Base-by-base conservation (phyloP, 1,140 invertebrate genomes). In the Periplaneta americana region DNA sequence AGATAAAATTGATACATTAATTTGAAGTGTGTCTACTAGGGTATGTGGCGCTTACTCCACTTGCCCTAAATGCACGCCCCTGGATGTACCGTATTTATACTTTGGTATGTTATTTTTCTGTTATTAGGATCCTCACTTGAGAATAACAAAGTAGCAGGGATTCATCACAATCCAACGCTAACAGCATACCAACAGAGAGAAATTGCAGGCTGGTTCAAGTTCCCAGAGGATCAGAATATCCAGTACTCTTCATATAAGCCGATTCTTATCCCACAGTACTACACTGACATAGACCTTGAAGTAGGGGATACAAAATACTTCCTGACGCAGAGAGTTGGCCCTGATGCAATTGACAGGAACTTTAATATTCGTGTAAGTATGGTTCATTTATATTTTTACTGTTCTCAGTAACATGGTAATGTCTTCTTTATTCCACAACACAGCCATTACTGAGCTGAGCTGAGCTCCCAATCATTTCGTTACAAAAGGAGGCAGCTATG, bases 81-180 rank as follows among this genome's bases (percentile, higher is more conserved):
- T 77, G 34, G 17, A 18, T 57, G 2, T 2, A n/a, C 1, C 17
- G 4, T 77, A 22, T 18, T 18, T 32, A 77, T 32, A 2, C 2
- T 78, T 78, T 78, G n/a, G 9, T 78, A 13, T 32, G 10, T 34
- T 75, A 15, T 75, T n/a, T 75, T 79, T 28, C 79, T 48, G 18
- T 75, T 82, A 82, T n/a, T 76, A 87, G 87, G 93, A 66, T 94
- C 93, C 11, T 88, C 90, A 18, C 94, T 98, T 76, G 94, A 96
- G 87, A 93, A 96, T 80, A 99, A 99, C 87, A 91, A 92, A 76
- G 91, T 95, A 75, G 95, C 96, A 77, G 98, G 98, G 0, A 95
- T 99, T 83, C 92, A 94, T 81, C 98, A 99, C 86, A 95, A 99
- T 90, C 96, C 98, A 4, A 94, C 94, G 17, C 90, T 99, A 74